Conservation (phyloP, 2,797 vertebrate genomes). For the Channallabes apus region DNA sequence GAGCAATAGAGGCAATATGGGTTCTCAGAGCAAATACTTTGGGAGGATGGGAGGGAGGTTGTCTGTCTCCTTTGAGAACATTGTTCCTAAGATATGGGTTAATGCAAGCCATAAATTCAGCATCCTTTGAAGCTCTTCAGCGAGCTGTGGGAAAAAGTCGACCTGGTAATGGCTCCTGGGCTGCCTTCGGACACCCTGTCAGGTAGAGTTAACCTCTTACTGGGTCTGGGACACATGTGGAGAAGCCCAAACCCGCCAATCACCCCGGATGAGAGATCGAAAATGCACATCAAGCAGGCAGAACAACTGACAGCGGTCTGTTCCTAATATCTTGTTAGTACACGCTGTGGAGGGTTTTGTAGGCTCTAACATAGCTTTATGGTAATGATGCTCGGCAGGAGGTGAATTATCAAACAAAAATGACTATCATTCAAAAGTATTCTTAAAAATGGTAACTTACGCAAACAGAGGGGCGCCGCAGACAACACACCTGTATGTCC, state of each 20-base stretch:
- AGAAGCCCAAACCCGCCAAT: slow-evolving; percentile 40
- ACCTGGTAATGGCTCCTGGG: slow-evolving; percentile 80
- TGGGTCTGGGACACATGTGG: slow-evolving; percentile 69
- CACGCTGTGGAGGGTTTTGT: background rate
- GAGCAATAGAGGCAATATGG: slow-evolving; percentile 74
- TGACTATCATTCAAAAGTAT: background rate
- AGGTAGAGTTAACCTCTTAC: slow-evolving; percentile 81
- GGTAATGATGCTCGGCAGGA: background rate
- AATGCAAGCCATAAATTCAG: slow-evolving; percentile 82
- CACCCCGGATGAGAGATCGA: background rate
- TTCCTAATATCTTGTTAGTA: background rate
- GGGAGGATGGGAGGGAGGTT: slow-evolving; percentile 31
- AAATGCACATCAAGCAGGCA: background rate
- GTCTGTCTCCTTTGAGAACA: slow-evolving; percentile 76
- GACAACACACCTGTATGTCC: slow-evolving; percentile 89
- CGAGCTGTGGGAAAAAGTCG: slow-evolving; percentile 84
- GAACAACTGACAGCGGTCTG: background rate
- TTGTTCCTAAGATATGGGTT: slow-evolving; percentile 81
- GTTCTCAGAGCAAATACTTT: slow-evolving; percentile 67
- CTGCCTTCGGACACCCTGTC: slow-evolving; percentile 78
- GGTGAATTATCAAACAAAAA: background rate
- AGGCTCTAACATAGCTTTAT: background rate
- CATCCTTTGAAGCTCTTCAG: slow-evolving; percentile 81
- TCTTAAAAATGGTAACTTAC: slow-evolving; percentile 72
- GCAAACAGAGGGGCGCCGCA: slow-evolving; percentile 85